A percentile compares a stretch with the other conserved stretches of the same genome.
Evolutionary conservation across 2,113 vertebrate species (phyloP).

Genomic region (Epinephelus cyanopodus): DNA sequence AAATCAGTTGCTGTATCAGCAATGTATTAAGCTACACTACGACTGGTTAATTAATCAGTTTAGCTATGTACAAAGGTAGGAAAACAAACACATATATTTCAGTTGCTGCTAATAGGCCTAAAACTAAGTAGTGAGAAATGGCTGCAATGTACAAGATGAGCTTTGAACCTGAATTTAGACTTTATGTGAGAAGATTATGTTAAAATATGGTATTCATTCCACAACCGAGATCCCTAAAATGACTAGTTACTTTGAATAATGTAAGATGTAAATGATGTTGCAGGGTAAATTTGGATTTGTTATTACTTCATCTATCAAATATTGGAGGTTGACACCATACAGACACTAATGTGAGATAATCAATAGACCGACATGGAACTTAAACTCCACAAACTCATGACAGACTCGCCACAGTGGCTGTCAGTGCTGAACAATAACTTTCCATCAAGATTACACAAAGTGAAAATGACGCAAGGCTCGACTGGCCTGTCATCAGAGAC

Average conservation of each 20-base stretch:
- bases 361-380: too few relatives aligned
- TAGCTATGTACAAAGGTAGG: background rate
- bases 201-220: background rate
- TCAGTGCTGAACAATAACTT: constrained; percentile 22
- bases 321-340: too few relatives aligned
- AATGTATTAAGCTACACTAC: background rate
- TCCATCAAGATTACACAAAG: constrained; percentile 21
- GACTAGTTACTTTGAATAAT: too few relatives aligned
- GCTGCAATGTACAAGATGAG: background rate
- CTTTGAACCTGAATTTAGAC: too few relatives aligned
- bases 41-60: background rate
- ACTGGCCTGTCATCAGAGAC: constrained; percentile 33
- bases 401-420: background rate
- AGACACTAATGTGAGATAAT: background rate
- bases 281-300: background rate
- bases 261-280: background rate
- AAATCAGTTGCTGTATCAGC: background rate
- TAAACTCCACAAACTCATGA: background rate
- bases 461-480: constrained; percentile 21
- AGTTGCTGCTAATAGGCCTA: background rate
- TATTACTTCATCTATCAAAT: background rate
- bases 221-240: too few relatives aligned
- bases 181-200: background rate
- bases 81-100: background rate
- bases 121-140: background rate